Base-by-base conservation (phyloP, 2,113 vertebrate genomes). In the Brachyhypopomus gauderio region DNA sequence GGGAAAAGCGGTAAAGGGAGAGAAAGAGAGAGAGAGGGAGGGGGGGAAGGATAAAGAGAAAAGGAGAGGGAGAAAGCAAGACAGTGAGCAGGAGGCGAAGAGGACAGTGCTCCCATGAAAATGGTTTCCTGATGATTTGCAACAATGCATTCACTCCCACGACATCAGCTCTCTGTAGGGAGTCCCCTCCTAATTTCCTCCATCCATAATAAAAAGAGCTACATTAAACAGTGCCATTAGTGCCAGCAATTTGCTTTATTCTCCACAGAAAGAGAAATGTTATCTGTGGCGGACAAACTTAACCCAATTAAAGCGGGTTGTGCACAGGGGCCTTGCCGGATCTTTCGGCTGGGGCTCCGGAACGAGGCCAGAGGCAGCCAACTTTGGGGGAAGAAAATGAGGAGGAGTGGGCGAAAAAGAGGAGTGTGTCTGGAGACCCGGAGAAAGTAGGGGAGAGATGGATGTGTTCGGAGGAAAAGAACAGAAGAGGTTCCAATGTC, bases 201-300 rank as follows among this genome's bases (percentile, higher is more conserved):
- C 88, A 93, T 92, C 92, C 90, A 90, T 90, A 91, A 93, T 89
- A 92, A 91, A 93, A 92, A 91, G 91, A 92, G 87, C 87, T 85
- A 88, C 75, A 89, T 92, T 93, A 93, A 94, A 91, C 89, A 92
- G 87, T 88, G 89, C 90, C 91, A 94, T 93, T 92, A 94, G 91
- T 92, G 92, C 93, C 91, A 93, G 91, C 89, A 88, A 89, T 91
- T 91, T 89, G 90, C 82, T 89, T 79, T 91, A 90, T 89, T 91
- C 91, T 92, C 90, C 34, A 87, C 93, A 93, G 92, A 93, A 93
- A 93, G 92, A 92, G 90, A 93, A 93, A 92, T 93, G 93, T 93
- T 93, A 94, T 94, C 92, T 94, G 92, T 93, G 89, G 90, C 88
- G 88, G 91, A 93, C 93, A 94, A 94, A 94, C 92, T 94, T 94